Base-by-base conservation (phyloP, 2,113 vertebrate genomes). In the Brachionichthys hirsutus region DNA sequence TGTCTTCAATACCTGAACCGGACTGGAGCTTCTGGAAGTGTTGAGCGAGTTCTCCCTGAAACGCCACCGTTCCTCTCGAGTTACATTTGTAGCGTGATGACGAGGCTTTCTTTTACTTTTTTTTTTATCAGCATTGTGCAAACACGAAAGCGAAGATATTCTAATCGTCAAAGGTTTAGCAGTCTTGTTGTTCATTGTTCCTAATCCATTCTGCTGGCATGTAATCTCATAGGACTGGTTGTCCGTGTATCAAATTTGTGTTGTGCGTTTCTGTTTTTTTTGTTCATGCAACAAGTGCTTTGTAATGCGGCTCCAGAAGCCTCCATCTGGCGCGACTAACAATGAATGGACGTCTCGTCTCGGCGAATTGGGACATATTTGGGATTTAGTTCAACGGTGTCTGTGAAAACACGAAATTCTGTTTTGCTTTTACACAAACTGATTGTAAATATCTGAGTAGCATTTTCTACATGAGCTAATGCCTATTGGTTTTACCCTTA, bases 121-220 rank as follows among this genome's bases (percentile, higher is more conserved):
- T n/a, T 51, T 54, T 67, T 59, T 38, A 63, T 62, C 12, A 12
- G 16, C 2, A 1, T 47, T 71, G 35, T 48, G 36, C 6, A 35
- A 3, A 12, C 16, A 14, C 16, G 41, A 14, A 34, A 36, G 9
- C 11, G n/a, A 44, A 46, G 34, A 52, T 56, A 38, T n/a, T n/a
- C n/a, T 14, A 46, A 15, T 22, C 36, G 12, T 19, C 34, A 10
- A 2, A n/a, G 2, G 43, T 8, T 75, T 54, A 34, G 18, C 50
- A 50, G 38, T 34, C 41, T 13, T 30, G 11, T 16, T 41, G 14
- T 34, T 52, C 6, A 13, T 45, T 51, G 51, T 38, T 48, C 3
- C 19, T 1, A 10, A 0, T 11, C 12, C 19, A 22, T 0, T 3
- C 44, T 44, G 22, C 17, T 40, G 46, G 20, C 5, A 12, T 19